phyloP scores from a whole-genome alignment of 2,113 vertebrate genomes.

The Amia ocellicauda region DNA sequence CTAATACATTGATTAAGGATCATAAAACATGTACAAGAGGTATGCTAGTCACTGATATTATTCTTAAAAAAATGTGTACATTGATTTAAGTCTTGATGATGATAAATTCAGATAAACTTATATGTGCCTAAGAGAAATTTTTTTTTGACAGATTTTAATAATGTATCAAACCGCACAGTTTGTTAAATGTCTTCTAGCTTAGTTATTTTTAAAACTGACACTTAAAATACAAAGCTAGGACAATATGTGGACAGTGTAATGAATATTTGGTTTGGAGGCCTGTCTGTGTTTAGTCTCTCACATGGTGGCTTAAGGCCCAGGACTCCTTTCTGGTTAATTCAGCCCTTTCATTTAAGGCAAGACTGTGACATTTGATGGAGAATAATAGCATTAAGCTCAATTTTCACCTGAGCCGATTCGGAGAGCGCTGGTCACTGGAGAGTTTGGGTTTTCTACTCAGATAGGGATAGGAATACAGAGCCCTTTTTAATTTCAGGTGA shows the following conservation, averaged over 20 bases:
- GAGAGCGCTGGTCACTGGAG: background rate
- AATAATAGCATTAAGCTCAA: background rate
- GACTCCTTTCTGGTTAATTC: background rate
- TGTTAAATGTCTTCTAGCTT: no score
- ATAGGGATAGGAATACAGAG: constrained; percentile 1
- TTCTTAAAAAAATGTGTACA: no score
- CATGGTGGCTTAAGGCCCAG: background rate
- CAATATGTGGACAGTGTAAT: background rate
- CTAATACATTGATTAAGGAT: no score
- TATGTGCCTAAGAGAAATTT: no score
- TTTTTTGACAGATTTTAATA: no score
- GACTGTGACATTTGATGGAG: background rate
- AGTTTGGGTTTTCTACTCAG: background rate
- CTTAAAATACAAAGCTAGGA: background rate
- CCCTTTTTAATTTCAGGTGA: background rate
- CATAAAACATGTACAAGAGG: no score
- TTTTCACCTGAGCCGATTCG: background rate
- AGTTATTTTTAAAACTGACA: background rate
- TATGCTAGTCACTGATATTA: no score
- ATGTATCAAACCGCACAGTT: no score
- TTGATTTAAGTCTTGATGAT: no score
- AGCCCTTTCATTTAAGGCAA: background rate
- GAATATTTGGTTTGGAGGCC: background rate
- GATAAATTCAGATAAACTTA: no score
- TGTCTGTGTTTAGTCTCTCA: background rate